Evolutionary conservation across 2,797 vertebrate species (phyloP), one percentile per base, ranked within the genome.

Genomic region (Champsocephalus gunnari): DNA sequence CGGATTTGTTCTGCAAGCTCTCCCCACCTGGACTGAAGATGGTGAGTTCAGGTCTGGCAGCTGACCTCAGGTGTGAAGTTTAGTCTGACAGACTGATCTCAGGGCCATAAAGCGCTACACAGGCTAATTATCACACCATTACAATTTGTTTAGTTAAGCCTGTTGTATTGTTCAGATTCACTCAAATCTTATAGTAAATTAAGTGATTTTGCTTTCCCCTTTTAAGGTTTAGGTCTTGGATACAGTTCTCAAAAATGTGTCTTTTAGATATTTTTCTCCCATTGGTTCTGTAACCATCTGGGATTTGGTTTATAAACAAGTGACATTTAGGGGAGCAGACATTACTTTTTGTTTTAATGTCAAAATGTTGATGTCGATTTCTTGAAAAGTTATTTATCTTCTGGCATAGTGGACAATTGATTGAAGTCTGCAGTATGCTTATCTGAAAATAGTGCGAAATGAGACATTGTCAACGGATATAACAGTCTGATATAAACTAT

Each of bases 1-100:
- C 66, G 69, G 55, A 89, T 83, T 80, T 83, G 73, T 79, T 73
- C 77, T 56, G 57, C 83, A 38, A 76, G 66, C 38, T 81, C 69
- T 82, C 77, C 75, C 75, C 67, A 79, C 77, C 73, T 83, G 76
- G 67, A 69, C 43, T 38, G 80, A 88, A 77, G 77, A 91, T 91
- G 90, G 92, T 90, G 76, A 89, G 80, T 87, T 78, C 45, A 45
- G 56, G 41, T 48, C 80, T 73, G 83, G 68, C 62, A 54, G 57
- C 10, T 74, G 38, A 45, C 64, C 74, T 82, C 73, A 87, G 89
- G 86, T 91, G 88, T 85, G 68, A 78, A 75, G 69, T 78, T 57
- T 77, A 77, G 75, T 81, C 66, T 66, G 75, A 38, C 8, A 60
- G 77, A 76, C 49, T 66, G 80, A 75, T 51, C 66, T 79, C 16